These are phyloP conservation scores for Callipepla californica DNA, from an alignment of 2,113 vertebrate genomes.

Conservation along the genomic window DNA sequence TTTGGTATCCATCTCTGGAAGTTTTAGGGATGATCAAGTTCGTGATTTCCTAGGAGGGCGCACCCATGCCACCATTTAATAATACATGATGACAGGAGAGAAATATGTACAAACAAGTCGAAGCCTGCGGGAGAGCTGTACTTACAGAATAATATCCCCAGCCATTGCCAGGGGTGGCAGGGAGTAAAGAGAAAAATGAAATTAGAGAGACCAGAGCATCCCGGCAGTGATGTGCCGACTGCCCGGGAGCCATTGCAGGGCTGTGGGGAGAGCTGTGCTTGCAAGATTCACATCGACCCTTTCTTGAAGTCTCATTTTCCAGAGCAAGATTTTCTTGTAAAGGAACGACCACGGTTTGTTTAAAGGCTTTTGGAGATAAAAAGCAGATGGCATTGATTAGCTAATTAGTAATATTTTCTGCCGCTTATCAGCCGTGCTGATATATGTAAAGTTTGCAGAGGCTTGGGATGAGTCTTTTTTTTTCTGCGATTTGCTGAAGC, in stretches of 20 bases:
- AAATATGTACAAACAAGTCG: not conserved
- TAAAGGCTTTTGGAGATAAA: not conserved
- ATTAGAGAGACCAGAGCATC: conserved; percentile 47
- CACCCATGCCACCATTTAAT: not conserved
- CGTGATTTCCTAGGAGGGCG: not conserved
- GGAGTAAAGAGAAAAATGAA: conserved; percentile 36
- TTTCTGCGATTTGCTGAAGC: not conserved
- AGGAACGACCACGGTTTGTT: not conserved
- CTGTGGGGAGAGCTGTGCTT: conserved; percentile 52
- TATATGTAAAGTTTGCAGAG: not conserved
- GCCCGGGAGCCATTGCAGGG: conserved; percentile 70
- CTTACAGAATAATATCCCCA: not conserved
- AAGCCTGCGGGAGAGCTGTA: conserved; percentile 5
- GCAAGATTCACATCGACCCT: conserved; percentile 39
- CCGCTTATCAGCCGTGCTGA: not conserved
- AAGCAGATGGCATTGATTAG: conserved; percentile 56
- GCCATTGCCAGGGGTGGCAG: not conserved
- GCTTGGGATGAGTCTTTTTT: not conserved
- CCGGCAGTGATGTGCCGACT: conserved; percentile 73
- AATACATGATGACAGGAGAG: conserved; percentile 8
- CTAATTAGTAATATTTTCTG: conserved; percentile 48
- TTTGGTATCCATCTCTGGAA: not conserved
- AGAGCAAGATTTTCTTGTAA: not conserved
- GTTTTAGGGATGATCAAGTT: not conserved
- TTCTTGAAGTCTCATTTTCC: not conserved